Evolutionary conservation across 2,888 invertebrate genomes (phyloP).

Genomic region (Hydropsyche betteni): DNA sequence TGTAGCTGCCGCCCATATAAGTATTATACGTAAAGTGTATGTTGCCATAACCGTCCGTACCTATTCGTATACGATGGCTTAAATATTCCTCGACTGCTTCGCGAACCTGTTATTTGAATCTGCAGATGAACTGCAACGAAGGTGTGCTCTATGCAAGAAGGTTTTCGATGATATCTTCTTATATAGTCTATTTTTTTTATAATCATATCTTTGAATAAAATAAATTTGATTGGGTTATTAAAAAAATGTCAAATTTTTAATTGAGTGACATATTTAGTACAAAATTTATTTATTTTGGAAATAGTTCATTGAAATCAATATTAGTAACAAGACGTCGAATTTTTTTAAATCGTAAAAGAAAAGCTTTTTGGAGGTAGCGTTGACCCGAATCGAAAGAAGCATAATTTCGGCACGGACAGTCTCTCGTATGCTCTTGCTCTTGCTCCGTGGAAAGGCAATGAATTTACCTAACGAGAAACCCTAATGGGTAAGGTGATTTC

Average conservation of each 20-base stretch:
- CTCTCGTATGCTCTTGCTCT: slow-evolving; percentile 29
- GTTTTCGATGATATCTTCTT: too few species aligned
- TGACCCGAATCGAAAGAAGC: neutral
- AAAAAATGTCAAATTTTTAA: too few species aligned
- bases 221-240: too few species aligned
- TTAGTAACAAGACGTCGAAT: too few species aligned
- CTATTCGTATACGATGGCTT: slow-evolving; percentile 41
- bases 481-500: slow-evolving; percentile 51
- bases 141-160: neutral
- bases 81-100: slow-evolving; percentile 46
- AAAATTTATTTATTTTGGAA: too few species aligned
- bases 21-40: too few species aligned
- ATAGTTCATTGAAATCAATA: too few species aligned
- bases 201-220: too few species aligned
- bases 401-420: slow-evolving; percentile 2
- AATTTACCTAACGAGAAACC: slow-evolving; percentile 50
- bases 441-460: slow-evolving; percentile 42
- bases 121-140: neutral
- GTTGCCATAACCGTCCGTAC: slow-evolving; percentile 12
- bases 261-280: too few species aligned
- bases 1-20: slow-evolving; percentile 8
- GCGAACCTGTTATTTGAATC: slow-evolving; percentile 46
- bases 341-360: too few species aligned
- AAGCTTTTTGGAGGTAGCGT: too few species aligned
- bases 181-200: too few species aligned